These are phyloP conservation scores for Drosophila tsacasi DNA, from an alignment of 1,140 invertebrate genomes.

Conservation along the genomic window DNA sequence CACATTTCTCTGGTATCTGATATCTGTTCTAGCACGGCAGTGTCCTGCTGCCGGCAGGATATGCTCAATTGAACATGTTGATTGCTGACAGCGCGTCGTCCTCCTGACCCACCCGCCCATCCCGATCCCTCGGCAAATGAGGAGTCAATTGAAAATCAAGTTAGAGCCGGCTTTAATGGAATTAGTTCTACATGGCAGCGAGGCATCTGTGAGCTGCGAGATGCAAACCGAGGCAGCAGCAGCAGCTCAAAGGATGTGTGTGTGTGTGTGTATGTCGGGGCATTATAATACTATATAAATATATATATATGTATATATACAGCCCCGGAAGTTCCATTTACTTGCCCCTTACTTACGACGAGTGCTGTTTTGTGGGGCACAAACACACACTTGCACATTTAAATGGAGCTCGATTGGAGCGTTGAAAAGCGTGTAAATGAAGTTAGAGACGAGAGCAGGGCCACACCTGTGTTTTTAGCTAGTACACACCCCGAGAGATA, in stretches of 20 bases:
- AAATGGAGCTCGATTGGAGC: conserved; percentile 71
- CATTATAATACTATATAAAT: conserved; percentile 16
- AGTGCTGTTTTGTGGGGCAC: conserved; percentile 21
- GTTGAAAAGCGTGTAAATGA: conserved; percentile 77
- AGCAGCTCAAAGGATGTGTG: conserved; percentile 31
- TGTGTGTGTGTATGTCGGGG: conserved; percentile 6
- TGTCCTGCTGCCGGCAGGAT: conserved; percentile 67
- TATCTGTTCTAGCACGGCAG: conserved; percentile 31
- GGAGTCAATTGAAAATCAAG: conserved; percentile 84
- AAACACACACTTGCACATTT: conserved; percentile 51
- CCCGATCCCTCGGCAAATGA: conserved; percentile 55
- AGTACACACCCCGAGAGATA: background rate
- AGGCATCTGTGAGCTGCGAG: conserved; percentile 37
- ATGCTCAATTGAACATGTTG: conserved; percentile 83
- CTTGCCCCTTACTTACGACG: conserved; percentile 15
- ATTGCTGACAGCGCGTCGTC: conserved; percentile 71
- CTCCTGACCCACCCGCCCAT: conserved; percentile 3
- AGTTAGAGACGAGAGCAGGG: conserved; percentile 58
- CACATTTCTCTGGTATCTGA: conserved; percentile 68
- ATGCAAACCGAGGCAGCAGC: conserved; percentile 33
- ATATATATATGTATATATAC: background rate
- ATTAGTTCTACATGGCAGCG: conserved; percentile 72
- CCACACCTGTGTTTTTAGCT: conserved; percentile 22
- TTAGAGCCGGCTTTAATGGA: conserved; percentile 81
- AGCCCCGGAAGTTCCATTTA: conserved; percentile 33